These are phyloP conservation scores for Protodeltote pygarga DNA, from an alignment of 2,888 invertebrate species.

Conservation along the genomic window DNA sequence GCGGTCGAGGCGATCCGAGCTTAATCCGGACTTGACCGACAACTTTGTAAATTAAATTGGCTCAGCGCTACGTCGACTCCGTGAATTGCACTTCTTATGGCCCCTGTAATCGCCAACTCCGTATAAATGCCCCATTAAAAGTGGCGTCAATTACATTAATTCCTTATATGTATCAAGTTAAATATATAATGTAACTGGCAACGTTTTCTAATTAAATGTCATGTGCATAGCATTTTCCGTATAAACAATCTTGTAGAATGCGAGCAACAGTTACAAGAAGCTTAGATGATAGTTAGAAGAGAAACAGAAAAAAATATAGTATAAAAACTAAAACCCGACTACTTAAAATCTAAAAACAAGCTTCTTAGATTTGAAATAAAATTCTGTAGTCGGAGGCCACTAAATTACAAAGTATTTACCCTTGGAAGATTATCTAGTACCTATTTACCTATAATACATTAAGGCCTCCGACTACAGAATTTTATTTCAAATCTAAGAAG, in stretches of 20 bases:
- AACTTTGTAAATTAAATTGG: constrained; percentile 84
- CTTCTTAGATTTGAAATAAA: too few relatives aligned
- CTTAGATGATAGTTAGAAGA: constrained; percentile 57
- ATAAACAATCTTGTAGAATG: constrained; percentile 73
- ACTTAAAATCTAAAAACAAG: too few relatives aligned
- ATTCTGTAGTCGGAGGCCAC: too few relatives aligned
- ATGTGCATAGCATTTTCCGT: constrained; percentile 71
- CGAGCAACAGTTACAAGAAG: constrained; percentile 59
- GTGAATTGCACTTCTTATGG: constrained; percentile 78
- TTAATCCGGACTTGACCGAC: constrained; percentile 78
- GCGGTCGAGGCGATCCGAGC: constrained; percentile 55
- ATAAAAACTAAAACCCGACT: too few relatives aligned
- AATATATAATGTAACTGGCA: constrained; percentile 68
- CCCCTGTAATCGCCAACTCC: constrained; percentile 71
- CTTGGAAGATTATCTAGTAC: too few relatives aligned
- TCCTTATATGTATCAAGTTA: constrained; percentile 75
- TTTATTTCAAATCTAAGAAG: too few relatives aligned
- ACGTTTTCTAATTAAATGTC: constrained; percentile 76
- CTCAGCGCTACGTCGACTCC: constrained; percentile 69
- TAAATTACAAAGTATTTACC: too few relatives aligned
- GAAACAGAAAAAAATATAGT: constrained; percentile 54
- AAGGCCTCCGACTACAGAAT: too few relatives aligned
- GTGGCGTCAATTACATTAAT: constrained; percentile 82
- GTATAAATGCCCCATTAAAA: constrained; percentile 81
- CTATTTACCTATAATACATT: too few relatives aligned